These are phyloP conservation scores for Danio rerio DNA, from an alignment of 2,113 vertebrate species.

Conservation along the genomic window DNA sequence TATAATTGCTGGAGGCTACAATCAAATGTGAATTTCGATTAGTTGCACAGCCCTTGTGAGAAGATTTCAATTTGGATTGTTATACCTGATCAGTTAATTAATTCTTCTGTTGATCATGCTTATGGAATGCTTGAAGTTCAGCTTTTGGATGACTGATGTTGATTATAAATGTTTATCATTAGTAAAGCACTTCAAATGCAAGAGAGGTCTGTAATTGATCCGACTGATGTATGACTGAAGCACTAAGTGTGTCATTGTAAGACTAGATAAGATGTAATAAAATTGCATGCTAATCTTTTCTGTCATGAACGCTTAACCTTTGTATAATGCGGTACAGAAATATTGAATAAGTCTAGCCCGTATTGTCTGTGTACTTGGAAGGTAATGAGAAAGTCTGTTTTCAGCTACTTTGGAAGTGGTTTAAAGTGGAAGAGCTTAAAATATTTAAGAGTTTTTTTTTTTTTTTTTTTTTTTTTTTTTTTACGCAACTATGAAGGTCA, in stretches of 20 bases:
- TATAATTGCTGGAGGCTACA: too few species aligned
- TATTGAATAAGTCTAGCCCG: not conserved
- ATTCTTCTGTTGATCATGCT: not conserved
- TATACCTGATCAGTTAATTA: not conserved
- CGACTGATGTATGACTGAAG: not conserved
- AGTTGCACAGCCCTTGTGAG: not conserved
- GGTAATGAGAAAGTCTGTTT: too few species aligned
- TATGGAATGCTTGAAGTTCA: not conserved
- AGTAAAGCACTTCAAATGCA: not conserved
- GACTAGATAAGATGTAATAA: not conserved
- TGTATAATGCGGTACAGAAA: not conserved
- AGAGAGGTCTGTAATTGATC: too few species aligned
- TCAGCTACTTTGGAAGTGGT: not conserved
- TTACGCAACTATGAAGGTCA: too few species aligned
- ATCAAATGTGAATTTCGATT: too few species aligned
- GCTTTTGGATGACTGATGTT: not conserved
- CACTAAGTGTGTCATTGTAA: not conserved
- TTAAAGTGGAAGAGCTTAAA: not conserved
- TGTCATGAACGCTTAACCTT: not conserved
- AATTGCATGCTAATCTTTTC: not conserved
- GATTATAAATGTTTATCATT: not conserved
- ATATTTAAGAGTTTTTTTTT: too few species aligned
- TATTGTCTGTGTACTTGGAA: not conserved
- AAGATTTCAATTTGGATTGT: not conserved
- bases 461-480: too few species aligned